Conservation (phyloP, 2,888 invertebrate species). For the Acanthosepion lycidas region DNA sequence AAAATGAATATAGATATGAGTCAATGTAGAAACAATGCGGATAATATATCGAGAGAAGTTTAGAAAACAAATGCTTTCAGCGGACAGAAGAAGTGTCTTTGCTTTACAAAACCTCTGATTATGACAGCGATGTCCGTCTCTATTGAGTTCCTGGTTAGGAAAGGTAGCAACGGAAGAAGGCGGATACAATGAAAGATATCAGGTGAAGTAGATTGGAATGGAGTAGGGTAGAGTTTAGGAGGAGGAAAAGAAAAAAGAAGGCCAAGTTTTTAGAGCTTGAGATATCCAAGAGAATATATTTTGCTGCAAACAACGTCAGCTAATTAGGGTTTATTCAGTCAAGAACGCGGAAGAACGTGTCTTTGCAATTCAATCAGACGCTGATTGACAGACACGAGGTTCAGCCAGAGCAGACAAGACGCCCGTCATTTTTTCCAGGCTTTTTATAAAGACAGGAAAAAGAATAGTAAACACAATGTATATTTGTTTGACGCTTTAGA, state of each 20-base stretch:
- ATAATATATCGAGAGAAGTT: not conserved
- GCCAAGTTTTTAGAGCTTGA: not conserved
- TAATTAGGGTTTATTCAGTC: slow-evolving; percentile 8
- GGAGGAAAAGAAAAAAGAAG: not conserved
- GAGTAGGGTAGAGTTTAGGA: not conserved
- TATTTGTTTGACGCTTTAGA: not conserved
- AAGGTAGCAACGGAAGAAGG: not conserved
- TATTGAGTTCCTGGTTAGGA: not conserved
- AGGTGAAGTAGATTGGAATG: not conserved
- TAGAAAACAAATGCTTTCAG: not conserved
- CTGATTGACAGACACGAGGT: not conserved
- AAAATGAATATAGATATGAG: too few species aligned
- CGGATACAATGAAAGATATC: not conserved
- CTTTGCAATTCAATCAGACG: not conserved
- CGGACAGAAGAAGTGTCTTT: not conserved
- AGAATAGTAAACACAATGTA: not conserved
- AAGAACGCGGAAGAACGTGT: not conserved
- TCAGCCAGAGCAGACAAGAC: not conserved
- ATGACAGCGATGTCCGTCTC: not conserved
- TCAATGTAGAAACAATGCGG: too few species aligned
- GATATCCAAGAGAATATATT: not conserved
- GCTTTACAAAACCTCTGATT: not conserved
- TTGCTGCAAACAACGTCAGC: not conserved
- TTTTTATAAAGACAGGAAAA: not conserved
- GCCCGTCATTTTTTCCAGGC: not conserved